These are phyloP conservation scores for Cephalopachus bancanus DNA, from an alignment of 2,797 vertebrate genomes.

Conservation along the genomic window DNA sequence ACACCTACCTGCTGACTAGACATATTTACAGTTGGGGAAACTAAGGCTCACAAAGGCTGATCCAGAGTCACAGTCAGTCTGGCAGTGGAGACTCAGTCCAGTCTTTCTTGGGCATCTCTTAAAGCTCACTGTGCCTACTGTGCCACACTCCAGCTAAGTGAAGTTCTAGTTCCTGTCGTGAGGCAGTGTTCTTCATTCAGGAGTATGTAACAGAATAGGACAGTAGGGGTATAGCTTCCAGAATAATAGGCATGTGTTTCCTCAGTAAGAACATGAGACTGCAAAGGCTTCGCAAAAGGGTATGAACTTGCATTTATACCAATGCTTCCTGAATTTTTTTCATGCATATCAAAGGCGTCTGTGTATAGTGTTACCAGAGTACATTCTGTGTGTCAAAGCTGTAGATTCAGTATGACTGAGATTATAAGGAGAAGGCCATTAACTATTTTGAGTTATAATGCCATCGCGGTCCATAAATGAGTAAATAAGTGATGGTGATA, in stretches of 20 bases:
- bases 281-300: not conserved
- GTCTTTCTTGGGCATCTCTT: not conserved
- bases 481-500: not conserved
- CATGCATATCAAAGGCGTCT: not conserved
- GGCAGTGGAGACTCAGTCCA: not conserved
- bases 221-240: not conserved
- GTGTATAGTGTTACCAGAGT: not conserved
- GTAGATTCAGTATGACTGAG: not conserved
- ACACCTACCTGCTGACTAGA: not conserved
- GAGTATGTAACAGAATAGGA: not conserved
- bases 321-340: slow-evolving; percentile 15
- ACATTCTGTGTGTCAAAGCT: not conserved
- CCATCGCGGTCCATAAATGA: not conserved
- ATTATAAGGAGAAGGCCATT: not conserved
- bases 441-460: not conserved
- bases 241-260: slow-evolving; percentile 30
- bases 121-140: not conserved
- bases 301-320: not conserved
- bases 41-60: not conserved
- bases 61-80: not conserved
- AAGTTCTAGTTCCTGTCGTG: not conserved
- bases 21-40: not conserved
- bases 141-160: rapidly evolving
- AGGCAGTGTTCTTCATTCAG: not conserved
- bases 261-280: not conserved